Conservation (phyloP, 2,888 invertebrate species). For the Dryadula phaetusa region DNA sequence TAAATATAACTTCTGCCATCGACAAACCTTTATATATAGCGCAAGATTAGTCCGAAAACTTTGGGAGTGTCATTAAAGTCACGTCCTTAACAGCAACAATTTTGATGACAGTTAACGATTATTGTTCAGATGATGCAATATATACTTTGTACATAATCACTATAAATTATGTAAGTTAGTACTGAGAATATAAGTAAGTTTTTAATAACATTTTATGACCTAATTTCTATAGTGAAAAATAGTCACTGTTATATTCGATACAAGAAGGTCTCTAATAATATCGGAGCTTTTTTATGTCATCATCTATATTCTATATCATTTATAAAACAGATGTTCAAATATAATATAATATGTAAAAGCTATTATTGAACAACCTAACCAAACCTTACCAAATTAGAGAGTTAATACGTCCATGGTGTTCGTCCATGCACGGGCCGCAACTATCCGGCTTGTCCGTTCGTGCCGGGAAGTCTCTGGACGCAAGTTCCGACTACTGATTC, state of each 20-base stretch:
- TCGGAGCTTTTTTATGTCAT: too few relatives aligned
- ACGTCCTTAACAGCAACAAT: slow-evolving; percentile 51
- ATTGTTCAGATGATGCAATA: slow-evolving; percentile 27
- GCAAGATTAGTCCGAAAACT: slow-evolving; percentile 51
- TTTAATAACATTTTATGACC: neutral
- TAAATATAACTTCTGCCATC: slow-evolving; percentile 41
- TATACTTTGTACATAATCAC: neutral
- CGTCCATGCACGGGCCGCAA: slow-evolving; percentile 51
- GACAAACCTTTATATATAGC: slow-evolving; percentile 31
- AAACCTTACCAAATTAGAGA: neutral
- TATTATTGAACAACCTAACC: neutral
- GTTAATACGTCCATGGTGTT: slow-evolving; percentile 45
- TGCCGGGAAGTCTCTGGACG: slow-evolving; percentile 51
- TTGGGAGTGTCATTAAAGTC: slow-evolving; percentile 51
- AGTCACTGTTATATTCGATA: too few relatives aligned
- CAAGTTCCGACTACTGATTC: slow-evolving; percentile 71
- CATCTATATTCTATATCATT: neutral
- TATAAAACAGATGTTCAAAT: neutral
- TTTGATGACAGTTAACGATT: slow-evolving; percentile 55
- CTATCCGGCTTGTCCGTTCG: slow-evolving; percentile 51
- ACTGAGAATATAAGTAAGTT: neutral
- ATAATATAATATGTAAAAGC: neutral
- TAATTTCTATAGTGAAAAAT: too few relatives aligned
- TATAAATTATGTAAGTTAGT: neutral
- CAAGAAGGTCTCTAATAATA: neutral